Base-by-base conservation (phyloP, 2,888 invertebrate species). In the Latrodectus hesperus region DNA sequence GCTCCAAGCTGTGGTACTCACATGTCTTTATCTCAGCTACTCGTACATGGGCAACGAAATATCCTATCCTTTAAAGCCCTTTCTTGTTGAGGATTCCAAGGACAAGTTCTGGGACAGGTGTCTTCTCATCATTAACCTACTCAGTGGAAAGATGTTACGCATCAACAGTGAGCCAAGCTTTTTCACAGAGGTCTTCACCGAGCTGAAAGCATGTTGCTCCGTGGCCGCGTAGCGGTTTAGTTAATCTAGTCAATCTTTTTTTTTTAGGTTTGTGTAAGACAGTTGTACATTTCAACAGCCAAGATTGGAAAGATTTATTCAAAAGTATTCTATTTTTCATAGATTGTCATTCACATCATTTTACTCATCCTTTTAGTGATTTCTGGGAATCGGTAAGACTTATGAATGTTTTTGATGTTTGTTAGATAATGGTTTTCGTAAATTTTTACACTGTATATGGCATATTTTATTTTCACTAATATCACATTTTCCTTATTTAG, bases 131-230 rank as follows among this genome's bases (percentile, higher is more conserved):
- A 97, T 98, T 90, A 97, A 97, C 92, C 94, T 95, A 89, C 95
- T 98, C 90, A 98, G 98, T 91, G 95, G 95, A 91, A 97, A 96
- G 93, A 99, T 99, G 99, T 94, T 99, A 90, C 95, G 97, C 91
- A 98, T 99, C 92, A 99, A 99, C 94, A 97, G 98, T 90, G 99
- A 99, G 93, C 98, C 99, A 1, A 96, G 97, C 90, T 99, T 97
- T 94, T 99, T 99, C 94, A 99, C 99, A 80, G 98, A 99, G 93
- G 96, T 99, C 91, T 99, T 99, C 94, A 97, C 98, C 87, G 99
- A 99, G 94, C 94, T 99, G 92, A 99, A 99, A 94, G 96, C 85
- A 38, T 90, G 90, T 65, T 89, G 88, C 68, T 78, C 85, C 16
- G 49, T 81, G 38, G 49, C 77, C n/a, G 81, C 82, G 38, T 84